These are phyloP conservation scores for Coregonus ussuriensis DNA, from an alignment of 2,797 vertebrate species.

Conservation along the genomic window DNA sequence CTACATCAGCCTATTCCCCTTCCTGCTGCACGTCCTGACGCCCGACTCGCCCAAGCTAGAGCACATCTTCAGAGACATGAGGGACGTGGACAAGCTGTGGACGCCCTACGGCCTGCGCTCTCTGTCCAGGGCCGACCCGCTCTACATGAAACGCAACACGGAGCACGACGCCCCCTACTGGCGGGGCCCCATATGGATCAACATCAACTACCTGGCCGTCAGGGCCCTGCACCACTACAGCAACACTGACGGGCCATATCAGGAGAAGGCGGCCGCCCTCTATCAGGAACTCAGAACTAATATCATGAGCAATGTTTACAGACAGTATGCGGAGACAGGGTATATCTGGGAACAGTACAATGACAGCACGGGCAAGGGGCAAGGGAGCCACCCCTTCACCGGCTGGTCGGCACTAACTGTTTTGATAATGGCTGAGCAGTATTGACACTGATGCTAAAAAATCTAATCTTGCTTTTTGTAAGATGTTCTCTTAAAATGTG, in stretches of 20 bases:
- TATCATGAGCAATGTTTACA: conserved; percentile 85
- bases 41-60: conserved; percentile 83
- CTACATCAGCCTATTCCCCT: conserved; percentile 92
- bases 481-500: not conserved
- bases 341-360: conserved; percentile 96
- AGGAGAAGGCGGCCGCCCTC: conserved; percentile 71
- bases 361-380: conserved; percentile 84
- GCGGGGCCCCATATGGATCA: conserved; percentile 93
- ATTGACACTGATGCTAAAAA: conserved; percentile 65
- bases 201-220: conserved; percentile 91
- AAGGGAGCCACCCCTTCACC: conserved; percentile 91
- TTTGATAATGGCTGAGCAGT: conserved; percentile 93
- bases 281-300: conserved; percentile 91
- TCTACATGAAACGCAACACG: conserved; percentile 89
- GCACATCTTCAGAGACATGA: conserved; percentile 76
- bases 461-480: not conserved
- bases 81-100: conserved; percentile 84
- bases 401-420: conserved; percentile 91
- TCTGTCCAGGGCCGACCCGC: conserved; percentile 81
- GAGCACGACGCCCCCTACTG: conserved; percentile 96
- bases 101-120: conserved; percentile 92
- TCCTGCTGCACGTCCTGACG: conserved; percentile 85
- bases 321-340: conserved; percentile 85
- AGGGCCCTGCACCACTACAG: conserved; percentile 85
- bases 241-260: conserved; percentile 76